These are phyloP conservation scores for Apotomis capreana DNA, from an alignment of 2,888 invertebrate genomes.

Conservation along the genomic window DNA sequence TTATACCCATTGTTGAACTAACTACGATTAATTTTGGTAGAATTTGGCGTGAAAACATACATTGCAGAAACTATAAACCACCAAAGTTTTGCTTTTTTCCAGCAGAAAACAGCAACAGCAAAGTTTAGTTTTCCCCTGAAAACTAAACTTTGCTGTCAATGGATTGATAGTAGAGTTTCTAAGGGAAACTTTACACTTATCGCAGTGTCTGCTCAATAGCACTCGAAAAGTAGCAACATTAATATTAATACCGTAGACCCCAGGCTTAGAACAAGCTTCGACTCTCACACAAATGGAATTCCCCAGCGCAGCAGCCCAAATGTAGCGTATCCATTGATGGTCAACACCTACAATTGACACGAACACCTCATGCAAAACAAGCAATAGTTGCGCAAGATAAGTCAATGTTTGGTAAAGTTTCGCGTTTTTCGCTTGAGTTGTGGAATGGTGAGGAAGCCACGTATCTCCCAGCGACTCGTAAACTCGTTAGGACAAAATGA, in stretches of 20 bases:
- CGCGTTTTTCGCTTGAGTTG: constrained; percentile 46
- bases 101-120: too few relatives aligned
- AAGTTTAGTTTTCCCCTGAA: too few relatives aligned
- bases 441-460: constrained; percentile 47
- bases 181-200: constrained; percentile 44
- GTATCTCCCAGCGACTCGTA: constrained; percentile 39
- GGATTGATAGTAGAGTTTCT: constrained; percentile 35
- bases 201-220: constrained; percentile 39
- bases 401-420: constrained; percentile 39
- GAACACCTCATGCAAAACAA: neutral
- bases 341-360: too few relatives aligned
- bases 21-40: too few relatives aligned
- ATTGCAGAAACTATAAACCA: neutral
- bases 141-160: constrained; percentile 27
- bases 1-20: too few relatives aligned
- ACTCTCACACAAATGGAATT: constrained; percentile 36
- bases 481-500: constrained; percentile 42
- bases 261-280: constrained; percentile 37
- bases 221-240: constrained; percentile 47
- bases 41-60: neutral
- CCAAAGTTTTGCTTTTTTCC: neutral
- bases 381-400: constrained; percentile 12
- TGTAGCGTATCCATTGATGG: constrained; percentile 21
- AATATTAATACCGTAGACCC: constrained; percentile 46
- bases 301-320: constrained; percentile 6